A percentile compares a stretch with the other conserved stretches of the same genome.
Conservation (phyloP, 2,113 vertebrate genomes). For the Xyliphius kryptos region DNA sequence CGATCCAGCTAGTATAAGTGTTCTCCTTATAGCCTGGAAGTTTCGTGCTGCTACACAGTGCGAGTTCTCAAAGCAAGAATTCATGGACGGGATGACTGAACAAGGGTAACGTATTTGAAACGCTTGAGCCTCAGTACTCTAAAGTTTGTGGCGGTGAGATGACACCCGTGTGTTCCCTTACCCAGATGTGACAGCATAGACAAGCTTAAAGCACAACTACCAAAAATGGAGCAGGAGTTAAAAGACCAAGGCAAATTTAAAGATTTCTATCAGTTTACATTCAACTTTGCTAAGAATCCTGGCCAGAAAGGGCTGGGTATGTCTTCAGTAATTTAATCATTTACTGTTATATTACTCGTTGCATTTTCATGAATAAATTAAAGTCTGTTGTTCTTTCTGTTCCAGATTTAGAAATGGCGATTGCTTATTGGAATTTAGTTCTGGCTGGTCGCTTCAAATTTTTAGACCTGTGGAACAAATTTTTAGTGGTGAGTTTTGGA, state of each 20-base stretch:
- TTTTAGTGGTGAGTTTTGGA: conserved; percentile 80
- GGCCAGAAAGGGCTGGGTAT: conserved; percentile 92
- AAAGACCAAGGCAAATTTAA: conserved; percentile 85
- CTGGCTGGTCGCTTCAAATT: conserved; percentile 91
- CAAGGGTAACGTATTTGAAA: conserved; percentile 72
- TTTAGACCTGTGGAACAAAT: conserved; percentile 90
- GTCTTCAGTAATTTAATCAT: conserved; percentile 33
- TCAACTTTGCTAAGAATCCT: conserved; percentile 91
- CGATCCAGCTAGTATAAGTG: conserved; percentile 85
- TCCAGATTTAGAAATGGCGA: conserved; percentile 92
- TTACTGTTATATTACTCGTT: neutral
- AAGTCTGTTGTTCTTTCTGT: conserved; percentile 29
- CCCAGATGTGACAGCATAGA: conserved; percentile 83
- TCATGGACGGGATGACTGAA: conserved; percentile 87
- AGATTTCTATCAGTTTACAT: conserved; percentile 95
- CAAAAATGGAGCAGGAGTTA: conserved; percentile 84
- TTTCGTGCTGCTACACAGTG: conserved; percentile 90
- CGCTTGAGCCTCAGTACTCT: neutral
- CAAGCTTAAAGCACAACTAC: conserved; percentile 81
- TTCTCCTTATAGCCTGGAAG: conserved; percentile 90
- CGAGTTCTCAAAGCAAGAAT: conserved; percentile 91
- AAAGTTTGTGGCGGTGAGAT: neutral
- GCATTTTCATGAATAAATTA: neutral
- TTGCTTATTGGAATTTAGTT: conserved; percentile 95
- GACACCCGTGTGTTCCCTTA: conserved; percentile 35